A percentile compares a stretch with the other conserved stretches of the same genome.
Conservation (phyloP, 2,797 vertebrate genomes). For the Acropternis orthonyx region DNA sequence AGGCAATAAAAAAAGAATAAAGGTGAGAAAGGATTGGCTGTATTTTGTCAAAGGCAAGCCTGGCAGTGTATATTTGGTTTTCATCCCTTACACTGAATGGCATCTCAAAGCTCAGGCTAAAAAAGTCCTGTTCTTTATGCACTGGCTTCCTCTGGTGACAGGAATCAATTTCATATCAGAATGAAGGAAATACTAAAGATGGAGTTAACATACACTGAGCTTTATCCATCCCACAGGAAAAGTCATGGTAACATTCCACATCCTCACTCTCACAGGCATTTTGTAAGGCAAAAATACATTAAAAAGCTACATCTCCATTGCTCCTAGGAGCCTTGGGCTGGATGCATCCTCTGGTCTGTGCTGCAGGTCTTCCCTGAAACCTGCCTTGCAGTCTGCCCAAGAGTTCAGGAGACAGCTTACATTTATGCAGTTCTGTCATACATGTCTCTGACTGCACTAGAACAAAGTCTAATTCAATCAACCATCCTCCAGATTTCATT, state of each 20-base stretch:
- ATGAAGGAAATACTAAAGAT: not conserved
- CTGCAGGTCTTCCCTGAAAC: not conserved
- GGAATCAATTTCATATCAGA: not conserved
- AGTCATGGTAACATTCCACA: not conserved
- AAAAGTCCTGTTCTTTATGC: not conserved
- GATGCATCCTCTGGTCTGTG: not conserved
- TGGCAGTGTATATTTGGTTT: not conserved
- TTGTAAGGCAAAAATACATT: not conserved
- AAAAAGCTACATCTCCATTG: not conserved
- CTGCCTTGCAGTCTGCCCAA: not conserved
- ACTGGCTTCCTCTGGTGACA: not conserved
- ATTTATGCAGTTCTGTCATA: not conserved
- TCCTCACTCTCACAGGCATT: not conserved
- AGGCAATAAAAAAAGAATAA: constrained; percentile 31
- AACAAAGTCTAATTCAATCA: not conserved
- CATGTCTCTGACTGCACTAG: rapidly evolving
- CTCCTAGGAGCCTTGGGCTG: not conserved
- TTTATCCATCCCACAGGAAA: not conserved
- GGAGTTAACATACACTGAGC: not conserved
- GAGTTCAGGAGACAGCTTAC: not conserved
- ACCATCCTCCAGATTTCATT: not conserved
- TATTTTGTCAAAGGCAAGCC: constrained; percentile 61
- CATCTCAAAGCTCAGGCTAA: not conserved
- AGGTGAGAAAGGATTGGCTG: constrained; percentile 22
- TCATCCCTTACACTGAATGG: constrained; percentile 23